Conservation (phyloP, 2,113 vertebrate genomes). For the Spermophilus dauricus region DNA sequence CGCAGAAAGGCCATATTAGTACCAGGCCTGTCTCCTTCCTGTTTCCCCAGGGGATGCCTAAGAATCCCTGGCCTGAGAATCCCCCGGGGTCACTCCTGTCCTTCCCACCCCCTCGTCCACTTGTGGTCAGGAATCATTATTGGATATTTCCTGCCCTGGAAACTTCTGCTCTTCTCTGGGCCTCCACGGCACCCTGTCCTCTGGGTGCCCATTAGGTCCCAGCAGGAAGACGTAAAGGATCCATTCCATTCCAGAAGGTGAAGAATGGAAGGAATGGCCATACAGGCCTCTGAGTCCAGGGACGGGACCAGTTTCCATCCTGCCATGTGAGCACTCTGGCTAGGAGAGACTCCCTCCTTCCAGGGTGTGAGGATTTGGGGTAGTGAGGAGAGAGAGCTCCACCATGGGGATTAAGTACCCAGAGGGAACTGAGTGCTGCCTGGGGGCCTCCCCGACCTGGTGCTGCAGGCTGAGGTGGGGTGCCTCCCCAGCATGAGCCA, state of each 20-base stretch:
- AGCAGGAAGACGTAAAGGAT: background rate
- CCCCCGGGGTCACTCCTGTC: background rate
- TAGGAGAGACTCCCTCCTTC: too few relatives aligned
- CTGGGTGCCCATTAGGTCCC: background rate
- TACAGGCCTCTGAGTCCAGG: background rate
- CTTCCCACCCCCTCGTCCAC: conserved; percentile 26
- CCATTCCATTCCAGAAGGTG: background rate
- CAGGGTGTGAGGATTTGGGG: background rate
- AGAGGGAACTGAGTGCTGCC: too few relatives aligned
- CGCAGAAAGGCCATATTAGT: conserved; percentile 53
- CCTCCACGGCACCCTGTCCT: background rate
- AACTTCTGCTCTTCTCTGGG: background rate
- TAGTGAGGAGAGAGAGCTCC: background rate
- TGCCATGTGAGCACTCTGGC: background rate
- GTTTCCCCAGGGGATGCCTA: conserved; percentile 58
- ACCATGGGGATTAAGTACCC: accelerated
- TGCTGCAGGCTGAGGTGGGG: too few relatives aligned
- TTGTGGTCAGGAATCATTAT: conserved; percentile 50
- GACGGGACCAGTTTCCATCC: background rate
- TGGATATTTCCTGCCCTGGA: conserved; percentile 65
- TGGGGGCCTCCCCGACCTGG: background rate
- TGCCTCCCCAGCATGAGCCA: background rate
- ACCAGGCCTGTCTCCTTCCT: conserved; percentile 36
- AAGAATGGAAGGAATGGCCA: background rate
- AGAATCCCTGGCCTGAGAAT: conserved; percentile 45